These are phyloP conservation scores for Lathamus discolor DNA, from an alignment of 2,113 vertebrate genomes.

Conservation along the genomic window DNA sequence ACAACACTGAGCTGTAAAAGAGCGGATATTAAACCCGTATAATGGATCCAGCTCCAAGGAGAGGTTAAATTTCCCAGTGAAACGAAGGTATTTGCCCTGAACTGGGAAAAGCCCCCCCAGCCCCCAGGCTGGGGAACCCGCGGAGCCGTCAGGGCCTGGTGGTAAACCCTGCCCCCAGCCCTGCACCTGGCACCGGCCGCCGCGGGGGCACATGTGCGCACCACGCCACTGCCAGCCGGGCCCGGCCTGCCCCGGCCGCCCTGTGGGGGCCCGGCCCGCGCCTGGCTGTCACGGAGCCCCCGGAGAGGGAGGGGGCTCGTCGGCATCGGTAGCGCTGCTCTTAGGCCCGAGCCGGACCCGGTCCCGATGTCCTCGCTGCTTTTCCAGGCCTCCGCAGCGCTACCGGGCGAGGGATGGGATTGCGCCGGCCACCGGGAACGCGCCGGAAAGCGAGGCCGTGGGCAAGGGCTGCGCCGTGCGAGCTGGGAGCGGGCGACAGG, in stretches of 20 bases:
- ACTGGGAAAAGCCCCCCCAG: neutral
- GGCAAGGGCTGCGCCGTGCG: neutral
- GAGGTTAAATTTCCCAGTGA: conserved; percentile 46
- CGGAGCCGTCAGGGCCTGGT: neutral
- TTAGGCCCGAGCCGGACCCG: neutral
- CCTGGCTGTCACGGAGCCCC: neutral
- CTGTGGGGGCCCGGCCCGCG: neutral
- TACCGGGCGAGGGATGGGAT: neutral
- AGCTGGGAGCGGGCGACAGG: too few species aligned
- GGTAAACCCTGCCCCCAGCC: conserved; percentile 33
- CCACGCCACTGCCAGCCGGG: conserved; percentile 9
- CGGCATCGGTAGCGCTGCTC: neutral
- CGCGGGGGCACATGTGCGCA: conserved; percentile 32
- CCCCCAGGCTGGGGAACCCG: neutral
- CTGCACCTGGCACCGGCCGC: conserved; percentile 54
- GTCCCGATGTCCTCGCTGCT: neutral
- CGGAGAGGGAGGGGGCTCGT: neutral
- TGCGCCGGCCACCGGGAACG: neutral
- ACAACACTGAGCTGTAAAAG: conserved; percentile 62
- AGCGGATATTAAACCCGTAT: conserved; percentile 63
- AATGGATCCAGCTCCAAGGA: conserved; percentile 56
- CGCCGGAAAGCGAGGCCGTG: neutral
- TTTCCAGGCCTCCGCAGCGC: neutral
- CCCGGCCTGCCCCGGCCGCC: neutral
- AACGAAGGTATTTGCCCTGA: conserved; percentile 38